phyloP scores from a whole-genome alignment of 2,888 invertebrate genomes.

The Colletes collaris region DNA sequence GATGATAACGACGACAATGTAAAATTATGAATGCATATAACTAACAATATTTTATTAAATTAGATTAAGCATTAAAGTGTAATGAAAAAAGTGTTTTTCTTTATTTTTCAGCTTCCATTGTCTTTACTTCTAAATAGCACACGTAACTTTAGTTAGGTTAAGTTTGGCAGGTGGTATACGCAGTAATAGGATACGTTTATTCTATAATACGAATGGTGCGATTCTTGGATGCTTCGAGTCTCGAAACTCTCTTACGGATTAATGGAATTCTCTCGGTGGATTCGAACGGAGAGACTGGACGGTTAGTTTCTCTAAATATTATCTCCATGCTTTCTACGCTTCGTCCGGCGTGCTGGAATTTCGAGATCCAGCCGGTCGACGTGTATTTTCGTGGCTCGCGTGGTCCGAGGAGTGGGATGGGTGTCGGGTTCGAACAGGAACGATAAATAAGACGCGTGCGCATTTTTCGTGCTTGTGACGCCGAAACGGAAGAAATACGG shows the following conservation, averaged over 20 bases:
- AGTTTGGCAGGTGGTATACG: no score
- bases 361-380: slow-evolving; percentile 26
- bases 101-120: no score
- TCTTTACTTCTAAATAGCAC: no score
- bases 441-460: slow-evolving; percentile 23
- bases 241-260: neutral
- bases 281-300: neutral
- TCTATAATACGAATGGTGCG: no score
- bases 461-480: neutral
- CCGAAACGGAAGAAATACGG: neutral
- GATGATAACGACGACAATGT: no score
- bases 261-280: neutral
- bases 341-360: slow-evolving; percentile 33
- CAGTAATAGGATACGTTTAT: no score
- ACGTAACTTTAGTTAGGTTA: no score
- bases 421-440: slow-evolving; percentile 20
- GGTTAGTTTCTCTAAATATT: slow-evolving; percentile 20
- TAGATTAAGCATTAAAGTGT: no score
- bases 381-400: slow-evolving; percentile 45
- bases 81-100: no score
- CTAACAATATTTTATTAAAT: no score
- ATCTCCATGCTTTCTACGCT: slow-evolving; percentile 11
- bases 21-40: no score
- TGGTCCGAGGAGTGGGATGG: slow-evolving; percentile 15
- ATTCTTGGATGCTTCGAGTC: no score